A percentile compares a stretch with the other conserved stretches of the same genome.
These are phyloP conservation scores for Erpetoichthys calabaricus DNA, from an alignment of 2,797 vertebrate genomes.

Conservation along the genomic window DNA sequence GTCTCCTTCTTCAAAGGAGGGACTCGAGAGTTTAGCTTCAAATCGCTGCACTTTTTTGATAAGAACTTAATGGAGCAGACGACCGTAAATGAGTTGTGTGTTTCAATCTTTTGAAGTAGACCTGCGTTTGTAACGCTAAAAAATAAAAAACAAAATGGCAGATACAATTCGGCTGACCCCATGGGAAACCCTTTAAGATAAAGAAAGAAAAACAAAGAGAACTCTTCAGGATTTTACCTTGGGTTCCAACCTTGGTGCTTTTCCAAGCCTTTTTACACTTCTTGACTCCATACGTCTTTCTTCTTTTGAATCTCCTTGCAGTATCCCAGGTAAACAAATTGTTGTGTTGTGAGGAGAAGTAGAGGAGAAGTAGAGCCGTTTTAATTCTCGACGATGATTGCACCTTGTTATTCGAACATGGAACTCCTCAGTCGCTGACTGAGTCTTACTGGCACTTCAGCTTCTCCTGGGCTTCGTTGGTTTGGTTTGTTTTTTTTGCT, in stretches of 20 bases:
- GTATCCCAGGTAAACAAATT: not conserved
- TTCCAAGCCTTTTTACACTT: not conserved
- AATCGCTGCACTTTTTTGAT: no score
- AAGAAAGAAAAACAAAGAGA: no score
- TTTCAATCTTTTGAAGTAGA: no score
- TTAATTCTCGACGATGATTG: not conserved
- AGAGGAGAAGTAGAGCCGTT: not conserved
- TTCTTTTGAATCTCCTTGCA: no score
- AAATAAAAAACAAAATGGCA: no score
- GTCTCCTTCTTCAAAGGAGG: no score
- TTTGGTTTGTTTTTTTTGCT: slow-evolving; percentile 41
- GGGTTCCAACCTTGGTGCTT: not conserved
- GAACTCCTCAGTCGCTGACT: slow-evolving; percentile 49
- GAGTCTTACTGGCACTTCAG: slow-evolving; percentile 50
- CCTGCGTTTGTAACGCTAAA: no score
- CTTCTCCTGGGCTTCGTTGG: slow-evolving; percentile 21
- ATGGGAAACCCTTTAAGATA: no score
- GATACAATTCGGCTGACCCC: no score
- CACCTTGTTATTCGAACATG: not conserved
- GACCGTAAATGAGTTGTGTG: no score
- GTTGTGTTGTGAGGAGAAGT: not conserved
- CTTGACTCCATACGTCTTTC: not conserved
- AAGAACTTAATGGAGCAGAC: no score
- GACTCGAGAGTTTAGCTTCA: no score
- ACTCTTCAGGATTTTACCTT: not conserved